Evolutionary conservation across 1,140 invertebrate genomes (phyloP), one percentile per base, ranked within the genome.

Genomic region (Formica selysi): DNA sequence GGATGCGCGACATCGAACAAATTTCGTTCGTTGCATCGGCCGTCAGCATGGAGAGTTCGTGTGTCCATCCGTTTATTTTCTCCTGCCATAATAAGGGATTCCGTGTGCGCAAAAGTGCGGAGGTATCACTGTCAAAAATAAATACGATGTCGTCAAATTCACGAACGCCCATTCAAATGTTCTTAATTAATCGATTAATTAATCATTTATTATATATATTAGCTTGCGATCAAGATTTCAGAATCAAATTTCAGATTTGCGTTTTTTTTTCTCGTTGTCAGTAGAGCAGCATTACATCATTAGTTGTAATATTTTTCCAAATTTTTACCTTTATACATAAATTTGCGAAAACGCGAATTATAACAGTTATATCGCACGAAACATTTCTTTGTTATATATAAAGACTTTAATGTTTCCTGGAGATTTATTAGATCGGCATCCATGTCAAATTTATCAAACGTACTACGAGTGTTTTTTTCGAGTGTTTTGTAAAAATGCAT

Each of bases 71-170:
- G 68, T 79, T 59, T 80, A 76, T 89, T 80, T 51, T 81, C 88
- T 70, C 68, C 76, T 51, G 76, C 84, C 88, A 36, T 89, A 86
- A 73, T 65, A 78, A 89, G 87, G 76, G 87, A 48, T 81, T 89
- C 87, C 73, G 67, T 84, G 88, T 84, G 88, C 29, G 64, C 79
- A 62, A 89, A 89, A 84, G 80, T 89, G 36, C 44, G 87, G 76
- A 44, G 70, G 85, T 70, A 76, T 90, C 83, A 87, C 84, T 87
- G 87, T 86, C 86, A 80, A 88, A 88, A 85, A 86, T 26, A 88
- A 91, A 85, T 81, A 88, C 61, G 41, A 71, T 83, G 79, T 71
- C 78, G 84, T 86, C 70, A 89, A 89, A 84, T 65, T 68, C 8
- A 86, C 83, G 76, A 44, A 70, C 22, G 44, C 13, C 48, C 41